Percentiles rank a stretch among this genome's conserved stretches.
Evolutionary conservation across 2,888 invertebrate species (phyloP).

Genomic region (Sesamia inferens): DNA sequence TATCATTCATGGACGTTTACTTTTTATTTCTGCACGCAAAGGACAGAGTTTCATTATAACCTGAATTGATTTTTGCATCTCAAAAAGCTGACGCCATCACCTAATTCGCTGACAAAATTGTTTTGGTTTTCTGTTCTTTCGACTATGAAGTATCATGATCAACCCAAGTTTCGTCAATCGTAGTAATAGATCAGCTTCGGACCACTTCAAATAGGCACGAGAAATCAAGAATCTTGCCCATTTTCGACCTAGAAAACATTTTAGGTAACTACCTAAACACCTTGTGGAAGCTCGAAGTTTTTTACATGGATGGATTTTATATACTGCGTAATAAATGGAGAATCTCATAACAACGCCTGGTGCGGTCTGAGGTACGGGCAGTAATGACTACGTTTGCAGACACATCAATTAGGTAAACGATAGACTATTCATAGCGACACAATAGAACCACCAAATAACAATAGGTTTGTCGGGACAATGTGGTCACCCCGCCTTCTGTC

Average conservation of each 20-base stretch:
- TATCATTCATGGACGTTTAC: no score
- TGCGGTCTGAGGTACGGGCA: constrained; percentile 27
- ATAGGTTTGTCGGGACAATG: constrained; percentile 56
- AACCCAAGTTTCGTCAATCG: not conserved
- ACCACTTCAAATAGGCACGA: not conserved
- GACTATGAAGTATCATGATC: not conserved
- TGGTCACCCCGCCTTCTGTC: constrained; percentile 44
- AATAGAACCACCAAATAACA: constrained; percentile 57
- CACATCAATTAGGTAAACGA: constrained; percentile 59
- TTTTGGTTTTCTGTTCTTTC: not conserved
- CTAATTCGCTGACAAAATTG: no score
- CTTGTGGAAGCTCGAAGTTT: not conserved
- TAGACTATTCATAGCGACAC: constrained; percentile 51
- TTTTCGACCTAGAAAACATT: no score
- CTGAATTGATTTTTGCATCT: not conserved
- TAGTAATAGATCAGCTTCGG: not conserved
- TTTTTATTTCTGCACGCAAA: not conserved
- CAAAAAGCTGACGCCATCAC: no score
- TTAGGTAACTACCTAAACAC: no score
- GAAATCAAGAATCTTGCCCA: not conserved
- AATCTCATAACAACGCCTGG: constrained; percentile 33
- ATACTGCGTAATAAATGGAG: constrained; percentile 6
- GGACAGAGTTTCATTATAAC: not conserved
- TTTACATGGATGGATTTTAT: not conserved
- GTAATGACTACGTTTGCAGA: constrained; percentile 46